phyloP scores from a whole-genome alignment of 2,797 vertebrate genomes.

The Austrolebias charrua region DNA sequence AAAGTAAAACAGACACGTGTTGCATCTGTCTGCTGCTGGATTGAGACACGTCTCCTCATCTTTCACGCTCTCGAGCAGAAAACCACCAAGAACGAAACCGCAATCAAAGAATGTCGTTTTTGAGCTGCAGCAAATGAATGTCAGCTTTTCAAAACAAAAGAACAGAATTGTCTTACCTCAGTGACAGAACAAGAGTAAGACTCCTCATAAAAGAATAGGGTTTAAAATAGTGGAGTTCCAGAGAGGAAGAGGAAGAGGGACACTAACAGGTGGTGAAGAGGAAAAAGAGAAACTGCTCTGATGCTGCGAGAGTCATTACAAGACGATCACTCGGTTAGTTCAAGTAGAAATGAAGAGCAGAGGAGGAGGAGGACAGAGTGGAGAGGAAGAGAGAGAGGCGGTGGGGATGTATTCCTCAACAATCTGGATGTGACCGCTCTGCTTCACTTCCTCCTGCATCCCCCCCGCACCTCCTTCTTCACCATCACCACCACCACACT shows the following conservation, averaged over 20 bases:
- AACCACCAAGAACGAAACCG: not conserved
- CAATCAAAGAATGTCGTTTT: too few relatives aligned
- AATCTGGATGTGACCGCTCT: slow-evolving; percentile 63
- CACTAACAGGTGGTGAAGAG: slow-evolving; percentile 72
- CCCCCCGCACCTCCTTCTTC: slow-evolving; percentile 17
- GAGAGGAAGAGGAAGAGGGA: slow-evolving; percentile 47
- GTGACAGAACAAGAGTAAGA: slow-evolving; percentile 59
- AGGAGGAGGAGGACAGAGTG: slow-evolving; percentile 13
- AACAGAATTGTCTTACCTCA: slow-evolving; percentile 63
- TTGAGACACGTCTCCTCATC: not conserved
- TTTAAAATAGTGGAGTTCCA: slow-evolving; percentile 63
- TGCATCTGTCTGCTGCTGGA: slow-evolving; percentile 42
- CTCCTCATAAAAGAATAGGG: slow-evolving; percentile 71
- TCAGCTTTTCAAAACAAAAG: slow-evolving; percentile 16
- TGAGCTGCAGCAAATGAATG: too few relatives aligned
- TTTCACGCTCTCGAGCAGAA: not conserved
- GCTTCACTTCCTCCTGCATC: slow-evolving; percentile 28
- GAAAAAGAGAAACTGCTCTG: slow-evolving; percentile 19
- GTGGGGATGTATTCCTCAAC: slow-evolving; percentile 64
- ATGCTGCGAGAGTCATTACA: slow-evolving; percentile 57
- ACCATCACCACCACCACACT: slow-evolving; percentile 17
- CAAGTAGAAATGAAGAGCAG: slow-evolving; percentile 51
- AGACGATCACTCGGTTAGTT: slow-evolving; percentile 63
- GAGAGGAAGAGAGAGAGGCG: slow-evolving; percentile 23
- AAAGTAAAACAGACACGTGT: slow-evolving; percentile 40